Percentiles rank a stretch among this genome's conserved stretches.
Conservation (phyloP, 2,113 vertebrate genomes). For the Stegastes partitus region DNA sequence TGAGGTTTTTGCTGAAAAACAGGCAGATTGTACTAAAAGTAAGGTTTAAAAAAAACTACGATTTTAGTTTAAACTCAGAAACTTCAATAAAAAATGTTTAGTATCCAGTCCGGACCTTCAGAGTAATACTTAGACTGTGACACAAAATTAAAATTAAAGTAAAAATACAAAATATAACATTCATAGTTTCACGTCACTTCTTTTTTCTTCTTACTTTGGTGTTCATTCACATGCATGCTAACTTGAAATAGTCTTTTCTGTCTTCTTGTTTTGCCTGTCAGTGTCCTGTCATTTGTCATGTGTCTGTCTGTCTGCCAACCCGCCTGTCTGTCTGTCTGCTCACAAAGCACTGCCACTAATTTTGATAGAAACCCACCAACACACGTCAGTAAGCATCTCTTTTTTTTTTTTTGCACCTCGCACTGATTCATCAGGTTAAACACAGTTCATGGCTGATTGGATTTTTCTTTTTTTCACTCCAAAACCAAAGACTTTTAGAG, state of each 20-base stretch:
- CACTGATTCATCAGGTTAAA: slow-evolving; percentile 7
- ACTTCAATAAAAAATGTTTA: too few species aligned
- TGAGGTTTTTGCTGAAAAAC: too few species aligned
- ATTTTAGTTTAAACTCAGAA: too few species aligned
- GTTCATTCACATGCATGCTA: slow-evolving; percentile 2
- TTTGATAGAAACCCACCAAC: slow-evolving; percentile 22
- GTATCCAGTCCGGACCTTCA: too few species aligned
- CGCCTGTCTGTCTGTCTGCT: slow-evolving; percentile 29
- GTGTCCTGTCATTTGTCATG: not conserved
- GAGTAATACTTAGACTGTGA: too few species aligned
- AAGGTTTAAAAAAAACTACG: too few species aligned
- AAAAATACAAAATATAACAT: too few species aligned
- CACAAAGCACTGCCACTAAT: slow-evolving; percentile 34
- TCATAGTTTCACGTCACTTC: not conserved
- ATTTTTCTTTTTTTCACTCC: slow-evolving; percentile 13
- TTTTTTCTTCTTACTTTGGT: not conserved
- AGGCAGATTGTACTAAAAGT: too few species aligned
- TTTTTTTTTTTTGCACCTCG: not conserved
- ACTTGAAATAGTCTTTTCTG: slow-evolving; percentile 5
- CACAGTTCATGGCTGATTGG: slow-evolving; percentile 8
- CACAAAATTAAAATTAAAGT: too few species aligned
- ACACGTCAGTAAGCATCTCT: slow-evolving; percentile 13
- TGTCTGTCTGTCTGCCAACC: slow-evolving; percentile 28
- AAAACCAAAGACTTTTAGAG: not conserved
- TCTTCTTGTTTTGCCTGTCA: slow-evolving; percentile 26